phyloP scores from a whole-genome alignment of 2,113 vertebrate genomes.

The Vulpes ferrilata region DNA sequence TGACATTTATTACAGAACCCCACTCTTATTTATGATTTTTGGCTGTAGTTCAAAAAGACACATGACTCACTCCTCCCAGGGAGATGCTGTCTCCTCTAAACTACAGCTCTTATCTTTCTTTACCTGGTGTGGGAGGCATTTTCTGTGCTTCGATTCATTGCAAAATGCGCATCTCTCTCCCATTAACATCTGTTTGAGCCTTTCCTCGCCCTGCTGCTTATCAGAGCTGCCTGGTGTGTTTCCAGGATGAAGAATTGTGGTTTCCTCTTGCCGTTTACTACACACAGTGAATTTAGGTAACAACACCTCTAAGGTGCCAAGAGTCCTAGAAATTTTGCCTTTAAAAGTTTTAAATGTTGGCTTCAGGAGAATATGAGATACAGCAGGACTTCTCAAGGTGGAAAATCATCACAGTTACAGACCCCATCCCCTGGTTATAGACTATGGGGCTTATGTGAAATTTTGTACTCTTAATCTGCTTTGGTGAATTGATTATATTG shows the following conservation, averaged over 20 bases:
- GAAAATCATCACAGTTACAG: background rate
- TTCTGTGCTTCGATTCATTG: conserved; percentile 69
- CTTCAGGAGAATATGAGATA: background rate
- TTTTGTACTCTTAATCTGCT: background rate
- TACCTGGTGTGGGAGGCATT: conserved; percentile 60
- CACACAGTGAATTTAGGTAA: background rate
- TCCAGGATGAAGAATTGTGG: background rate
- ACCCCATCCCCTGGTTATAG: background rate
- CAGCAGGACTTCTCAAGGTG: background rate
- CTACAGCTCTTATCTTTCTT: conserved; percentile 61
- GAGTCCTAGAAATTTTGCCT: conserved; percentile 39
- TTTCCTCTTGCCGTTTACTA: conserved; percentile 29
- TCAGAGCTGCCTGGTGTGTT: conserved; percentile 21
- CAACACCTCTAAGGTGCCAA: background rate
- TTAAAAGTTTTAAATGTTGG: background rate
- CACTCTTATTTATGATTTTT: conserved; percentile 60
- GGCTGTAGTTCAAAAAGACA: conserved; percentile 63
- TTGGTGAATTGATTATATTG: background rate
- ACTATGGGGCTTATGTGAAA: background rate
- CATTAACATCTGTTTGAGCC: conserved; percentile 66
- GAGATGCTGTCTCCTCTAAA: conserved; percentile 43
- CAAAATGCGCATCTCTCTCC: conserved; percentile 3
- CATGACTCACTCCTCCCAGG: conserved; percentile 11
- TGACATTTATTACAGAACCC: conserved; percentile 59
- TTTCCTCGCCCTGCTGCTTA: conserved; percentile 57